phyloP scores from a whole-genome alignment of 2,797 vertebrate species.

The Carduelis carduelis region DNA sequence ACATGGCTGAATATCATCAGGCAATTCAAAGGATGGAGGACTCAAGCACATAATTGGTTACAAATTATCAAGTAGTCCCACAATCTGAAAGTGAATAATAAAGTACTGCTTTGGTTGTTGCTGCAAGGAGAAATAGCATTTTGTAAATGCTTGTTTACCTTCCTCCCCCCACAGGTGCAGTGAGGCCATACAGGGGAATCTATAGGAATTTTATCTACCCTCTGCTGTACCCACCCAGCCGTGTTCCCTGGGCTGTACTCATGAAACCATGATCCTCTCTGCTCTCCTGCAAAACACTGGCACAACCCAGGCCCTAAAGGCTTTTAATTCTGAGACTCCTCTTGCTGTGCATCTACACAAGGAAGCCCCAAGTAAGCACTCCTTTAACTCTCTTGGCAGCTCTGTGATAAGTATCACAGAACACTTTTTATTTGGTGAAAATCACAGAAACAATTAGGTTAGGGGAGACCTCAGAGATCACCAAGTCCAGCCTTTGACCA shows the following conservation, averaged over 20 bases:
- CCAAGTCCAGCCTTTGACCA: too few relatives aligned
- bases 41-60: not conserved
- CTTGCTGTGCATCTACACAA: too few relatives aligned
- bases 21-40: not conserved
- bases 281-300: not conserved
- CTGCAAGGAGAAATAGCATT: not conserved
- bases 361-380: too few relatives aligned
- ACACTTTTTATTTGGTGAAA: too few relatives aligned
- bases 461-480: too few relatives aligned
- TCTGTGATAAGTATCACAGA: too few relatives aligned
- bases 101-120: not conserved
- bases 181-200: not conserved
- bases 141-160: not conserved
- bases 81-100: not conserved
- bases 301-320: not conserved
- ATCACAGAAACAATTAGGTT: too few relatives aligned
- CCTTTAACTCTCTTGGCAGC: too few relatives aligned
- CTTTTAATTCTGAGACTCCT: too few relatives aligned
- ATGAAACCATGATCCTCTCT: not conserved
- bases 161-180: not conserved
- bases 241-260: not conserved
- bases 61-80: not conserved
- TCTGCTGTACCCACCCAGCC: not conserved
- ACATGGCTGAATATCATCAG: not conserved
- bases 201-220: rapidly evolving